These are phyloP conservation scores for Macrotus californicus DNA, from an alignment of 2,113 vertebrate genomes.

Conservation along the genomic window DNA sequence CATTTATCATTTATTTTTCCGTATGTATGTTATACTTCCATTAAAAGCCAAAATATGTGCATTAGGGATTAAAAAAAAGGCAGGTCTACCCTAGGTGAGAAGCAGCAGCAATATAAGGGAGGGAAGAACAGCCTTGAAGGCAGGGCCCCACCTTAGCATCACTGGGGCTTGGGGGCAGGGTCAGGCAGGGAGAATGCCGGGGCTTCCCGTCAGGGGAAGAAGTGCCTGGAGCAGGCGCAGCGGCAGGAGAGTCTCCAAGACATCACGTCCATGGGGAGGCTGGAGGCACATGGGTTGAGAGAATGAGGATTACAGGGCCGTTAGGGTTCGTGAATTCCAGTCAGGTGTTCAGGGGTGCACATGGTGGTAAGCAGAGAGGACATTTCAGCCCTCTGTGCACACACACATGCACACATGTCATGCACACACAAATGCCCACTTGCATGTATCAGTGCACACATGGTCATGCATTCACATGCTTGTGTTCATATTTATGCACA, in stretches of 20 bases:
- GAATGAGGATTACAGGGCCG: background rate
- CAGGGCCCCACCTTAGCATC: background rate
- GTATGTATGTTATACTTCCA: background rate
- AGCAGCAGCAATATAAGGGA: background rate
- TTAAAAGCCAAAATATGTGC: background rate
- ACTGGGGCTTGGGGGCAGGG: too few species aligned
- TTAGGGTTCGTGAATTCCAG: background rate
- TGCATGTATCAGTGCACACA: background rate
- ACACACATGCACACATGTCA: background rate
- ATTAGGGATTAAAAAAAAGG: background rate
- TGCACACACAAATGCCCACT: background rate
- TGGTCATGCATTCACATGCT: background rate
- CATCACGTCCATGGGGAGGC: background rate
- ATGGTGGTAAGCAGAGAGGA: accelerated
- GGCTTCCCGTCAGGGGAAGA: background rate
- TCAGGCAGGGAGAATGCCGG: accelerated
- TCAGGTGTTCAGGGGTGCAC: background rate
- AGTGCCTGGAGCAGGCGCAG: background rate
- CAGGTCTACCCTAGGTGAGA: background rate
- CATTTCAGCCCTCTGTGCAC: too few species aligned
- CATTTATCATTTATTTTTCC: background rate
- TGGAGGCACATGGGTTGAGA: background rate
- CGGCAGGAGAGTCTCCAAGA: background rate
- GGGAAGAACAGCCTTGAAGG: background rate
- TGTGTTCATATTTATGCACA: too few species aligned